phyloP scores from a whole-genome alignment of 1,140 invertebrate genomes.

The Pogonomyrmex californicus region DNA sequence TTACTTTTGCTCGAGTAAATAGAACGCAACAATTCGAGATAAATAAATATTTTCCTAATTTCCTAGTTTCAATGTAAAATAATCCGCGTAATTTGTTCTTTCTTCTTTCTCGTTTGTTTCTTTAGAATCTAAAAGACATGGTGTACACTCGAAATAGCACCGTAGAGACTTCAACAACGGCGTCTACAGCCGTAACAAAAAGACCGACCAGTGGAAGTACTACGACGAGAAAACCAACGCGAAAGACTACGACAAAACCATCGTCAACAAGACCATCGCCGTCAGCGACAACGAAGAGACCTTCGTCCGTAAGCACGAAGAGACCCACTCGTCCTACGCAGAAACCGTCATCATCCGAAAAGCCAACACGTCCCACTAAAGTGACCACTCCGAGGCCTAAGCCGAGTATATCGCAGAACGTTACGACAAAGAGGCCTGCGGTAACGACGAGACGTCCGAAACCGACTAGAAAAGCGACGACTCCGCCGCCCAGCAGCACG shows the following conservation, averaged over 20 bases:
- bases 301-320: conserved; percentile 72
- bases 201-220: conserved; percentile 76
- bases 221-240: conserved; percentile 78
- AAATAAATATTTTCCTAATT: neutral
- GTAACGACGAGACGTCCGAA: conserved; percentile 80
- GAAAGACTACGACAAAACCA: conserved; percentile 74
- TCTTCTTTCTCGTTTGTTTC: neutral
- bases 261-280: neutral
- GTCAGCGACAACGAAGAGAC: conserved; percentile 70
- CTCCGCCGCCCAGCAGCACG: conserved; percentile 71
- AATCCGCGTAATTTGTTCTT: neutral
- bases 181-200: conserved; percentile 72
- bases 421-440: conserved; percentile 82
- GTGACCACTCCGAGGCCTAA: conserved; percentile 81
- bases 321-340: conserved; percentile 75
- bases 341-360: conserved; percentile 85
- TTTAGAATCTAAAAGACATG: conserved; percentile 91
- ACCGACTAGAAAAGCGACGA: conserved; percentile 78
- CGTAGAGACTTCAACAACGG: conserved; percentile 80
- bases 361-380: conserved; percentile 77
- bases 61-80: neutral
- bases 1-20: neutral
- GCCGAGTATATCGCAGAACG: conserved; percentile 75
- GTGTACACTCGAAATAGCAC: conserved; percentile 88
- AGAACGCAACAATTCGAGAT: neutral